Evolutionary conservation across 2,797 vertebrate genomes (phyloP), one percentile per base, ranked within the genome.

Genomic region (Lacerta viridis): DNA sequence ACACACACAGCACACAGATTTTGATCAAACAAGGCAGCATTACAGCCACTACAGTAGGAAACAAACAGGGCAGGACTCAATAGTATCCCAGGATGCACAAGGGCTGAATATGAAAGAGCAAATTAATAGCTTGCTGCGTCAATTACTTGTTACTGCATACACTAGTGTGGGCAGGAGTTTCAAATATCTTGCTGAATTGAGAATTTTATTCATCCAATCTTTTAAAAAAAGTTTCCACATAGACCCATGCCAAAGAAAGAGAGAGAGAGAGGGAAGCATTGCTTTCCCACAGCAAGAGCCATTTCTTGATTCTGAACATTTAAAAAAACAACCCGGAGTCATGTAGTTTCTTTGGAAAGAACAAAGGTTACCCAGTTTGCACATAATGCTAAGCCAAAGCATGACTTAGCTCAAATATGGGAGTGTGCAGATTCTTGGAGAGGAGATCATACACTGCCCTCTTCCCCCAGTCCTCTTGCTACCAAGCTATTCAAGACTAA

Each of bases 11-110:
- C 80, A 84, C 75, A 86, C 43, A 95, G 91, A 94, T 90, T 86
- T 41, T 79, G 89, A 91, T 90, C 92, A 94, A 95, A 86, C 92
- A 91, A 88, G 88, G 92, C 94, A 95, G 86, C 90, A 90, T 90
- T 88, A 41, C 86, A 92, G 90, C 88, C 89, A 81, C 9, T 36
- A 90, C 74, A 71, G 77, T 2, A 81, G 80, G 88, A 92, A 94
- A 87, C 74, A 86, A 86, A 80, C 83, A 86, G 55, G 87, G 89
- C 86, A 79, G 90, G 84, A 39, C 5, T 69, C 43, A 92, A 88
- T 2, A 61, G 80, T 86, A 87, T 94, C 92, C 76, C 87, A 88
- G 89, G 90, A 91, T 66, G 78, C 25, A 50, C 76, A 91, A 59
- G 86, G 72, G 72, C 90, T 90, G 86, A 88, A 74, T 64, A 50